Conservation (phyloP, 1,140 invertebrate genomes). For the Musca vetustissima region DNA sequence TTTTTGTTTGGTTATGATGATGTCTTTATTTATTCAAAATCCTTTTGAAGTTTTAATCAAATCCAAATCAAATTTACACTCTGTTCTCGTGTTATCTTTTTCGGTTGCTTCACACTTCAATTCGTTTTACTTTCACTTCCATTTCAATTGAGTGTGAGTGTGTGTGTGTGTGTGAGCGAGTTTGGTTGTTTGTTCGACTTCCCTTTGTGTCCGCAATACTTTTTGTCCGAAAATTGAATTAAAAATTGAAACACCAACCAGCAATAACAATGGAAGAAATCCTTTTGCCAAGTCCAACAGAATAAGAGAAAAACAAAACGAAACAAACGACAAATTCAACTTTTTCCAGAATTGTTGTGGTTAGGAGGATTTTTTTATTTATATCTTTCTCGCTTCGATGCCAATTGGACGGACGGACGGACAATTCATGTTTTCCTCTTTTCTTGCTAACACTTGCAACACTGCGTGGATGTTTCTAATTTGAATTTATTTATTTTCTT, state of each 20-base stretch:
- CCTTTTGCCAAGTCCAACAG: not conserved
- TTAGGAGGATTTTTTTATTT: not conserved
- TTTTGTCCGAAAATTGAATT: constrained; percentile 14
- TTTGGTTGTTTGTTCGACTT: not conserved
- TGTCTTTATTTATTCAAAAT: constrained; percentile 13
- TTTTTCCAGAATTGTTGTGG: not conserved
- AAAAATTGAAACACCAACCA: constrained; percentile 19
- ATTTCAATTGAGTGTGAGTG: not conserved
- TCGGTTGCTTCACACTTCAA: constrained; percentile 18
- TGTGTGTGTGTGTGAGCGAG: not conserved
- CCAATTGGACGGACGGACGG: not conserved
- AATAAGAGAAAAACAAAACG: not conserved
- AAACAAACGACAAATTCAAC: not conserved
- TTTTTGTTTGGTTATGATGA: not conserved
- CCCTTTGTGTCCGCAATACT: not conserved
- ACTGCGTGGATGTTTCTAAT: not conserved
- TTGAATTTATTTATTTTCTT: not conserved
- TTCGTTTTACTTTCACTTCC: constrained; percentile 11
- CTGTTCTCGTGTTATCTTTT: constrained; percentile 3
- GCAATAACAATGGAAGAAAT: constrained; percentile 4
- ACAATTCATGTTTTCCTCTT: too few species aligned
- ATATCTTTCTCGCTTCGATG: constrained; percentile 18
- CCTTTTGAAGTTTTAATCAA: constrained; percentile 27
- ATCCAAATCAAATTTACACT: constrained; percentile 28
- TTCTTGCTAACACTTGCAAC: too few species aligned